Conservation (phyloP, 2,888 invertebrate species). For the Loripinus fragilis region DNA sequence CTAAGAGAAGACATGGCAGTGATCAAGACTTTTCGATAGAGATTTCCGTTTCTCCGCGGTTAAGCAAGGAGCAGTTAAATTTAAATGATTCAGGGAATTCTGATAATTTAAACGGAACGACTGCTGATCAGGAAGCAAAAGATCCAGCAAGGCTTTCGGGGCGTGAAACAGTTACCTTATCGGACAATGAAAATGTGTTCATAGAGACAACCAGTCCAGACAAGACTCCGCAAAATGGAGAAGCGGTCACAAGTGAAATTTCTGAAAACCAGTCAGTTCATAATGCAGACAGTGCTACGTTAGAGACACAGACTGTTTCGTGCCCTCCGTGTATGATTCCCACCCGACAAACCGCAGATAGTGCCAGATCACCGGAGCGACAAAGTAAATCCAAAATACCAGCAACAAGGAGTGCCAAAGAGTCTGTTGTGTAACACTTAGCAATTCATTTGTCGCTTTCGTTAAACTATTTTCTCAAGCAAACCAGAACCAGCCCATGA, state of each 20-base stretch:
- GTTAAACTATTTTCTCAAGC: no score
- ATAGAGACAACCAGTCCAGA: slow-evolving; percentile 26
- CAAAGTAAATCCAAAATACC: slow-evolving; percentile 21
- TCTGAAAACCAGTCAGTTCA: slow-evolving; percentile 15
- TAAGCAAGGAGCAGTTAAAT: background rate
- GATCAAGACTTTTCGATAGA: slow-evolving; percentile 10
- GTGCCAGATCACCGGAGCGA: background rate
- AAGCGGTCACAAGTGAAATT: slow-evolving; percentile 15
- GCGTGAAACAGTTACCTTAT: slow-evolving; percentile 29
- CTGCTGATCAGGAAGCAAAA: background rate
- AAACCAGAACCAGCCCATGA: no score
- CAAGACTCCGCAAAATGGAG: slow-evolving; percentile 18
- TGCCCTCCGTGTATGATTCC: slow-evolving; percentile 49
- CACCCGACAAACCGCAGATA: background rate
- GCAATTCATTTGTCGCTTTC: no score
- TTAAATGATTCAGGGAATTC: slow-evolving; percentile 17
- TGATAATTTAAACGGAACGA: slow-evolving; percentile 24
- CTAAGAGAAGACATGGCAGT: background rate
- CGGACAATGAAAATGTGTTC: slow-evolving; percentile 36
- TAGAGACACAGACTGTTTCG: slow-evolving; percentile 24
- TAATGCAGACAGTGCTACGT: slow-evolving; percentile 19
- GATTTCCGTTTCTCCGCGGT: slow-evolving; percentile 36
- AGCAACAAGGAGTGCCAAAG: slow-evolving; percentile 22
- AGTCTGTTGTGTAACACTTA: slow-evolving; percentile 28
- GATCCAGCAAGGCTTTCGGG: slow-evolving; percentile 22